Percentiles rank a stretch among this genome's conserved stretches.
These are phyloP conservation scores for Parotocinclus haroldoi DNA, from an alignment of 2,797 vertebrate species.

Conservation along the genomic window DNA sequence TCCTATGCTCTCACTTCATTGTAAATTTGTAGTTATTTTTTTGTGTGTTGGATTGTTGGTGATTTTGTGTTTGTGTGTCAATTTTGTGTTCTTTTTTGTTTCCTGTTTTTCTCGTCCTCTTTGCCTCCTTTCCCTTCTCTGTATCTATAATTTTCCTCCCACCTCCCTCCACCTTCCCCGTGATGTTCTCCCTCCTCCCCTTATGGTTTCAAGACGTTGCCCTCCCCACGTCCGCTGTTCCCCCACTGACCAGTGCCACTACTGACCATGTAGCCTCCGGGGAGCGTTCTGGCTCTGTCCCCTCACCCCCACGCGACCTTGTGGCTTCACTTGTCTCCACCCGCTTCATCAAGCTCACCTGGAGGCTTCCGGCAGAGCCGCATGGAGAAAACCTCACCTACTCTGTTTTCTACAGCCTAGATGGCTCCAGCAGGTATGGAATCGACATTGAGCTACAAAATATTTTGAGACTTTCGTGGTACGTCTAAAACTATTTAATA, in stretches of 20 bases:
- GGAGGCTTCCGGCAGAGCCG: slow-evolving; percentile 88
- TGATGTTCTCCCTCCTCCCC: slow-evolving; percentile 57
- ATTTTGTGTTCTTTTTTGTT: slow-evolving; percentile 65
- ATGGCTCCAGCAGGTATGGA: slow-evolving; percentile 85
- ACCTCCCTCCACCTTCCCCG: slow-evolving; percentile 49
- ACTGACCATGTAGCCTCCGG: slow-evolving; percentile 99
- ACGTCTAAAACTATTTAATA: not conserved
- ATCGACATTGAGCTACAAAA: not conserved
- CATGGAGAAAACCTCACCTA: slow-evolving; percentile 93
- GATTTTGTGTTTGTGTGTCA: slow-evolving; percentile 34
- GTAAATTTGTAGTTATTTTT: slow-evolving; percentile 35
- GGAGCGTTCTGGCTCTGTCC: slow-evolving; percentile 78
- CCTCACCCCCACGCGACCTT: slow-evolving; percentile 89
- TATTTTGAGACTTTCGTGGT: no score
- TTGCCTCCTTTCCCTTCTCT: slow-evolving; percentile 60
- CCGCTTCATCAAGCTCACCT: slow-evolving; percentile 95
- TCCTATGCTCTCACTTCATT: slow-evolving; percentile 33
- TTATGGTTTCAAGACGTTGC: slow-evolving; percentile 84
- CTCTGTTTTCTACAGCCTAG: slow-evolving; percentile 93
- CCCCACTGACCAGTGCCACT: slow-evolving; percentile 99
- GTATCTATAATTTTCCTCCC: slow-evolving; percentile 57
- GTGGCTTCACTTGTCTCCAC: slow-evolving; percentile 96
- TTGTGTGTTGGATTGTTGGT: slow-evolving; percentile 27
- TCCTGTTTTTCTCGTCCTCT: slow-evolving; percentile 47
- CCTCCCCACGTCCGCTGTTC: slow-evolving; percentile 92